A percentile compares a stretch with the other conserved stretches of the same genome.
Evolutionary conservation across 2,888 invertebrate genomes (phyloP).

Genomic region (Spilarctia lutea): DNA sequence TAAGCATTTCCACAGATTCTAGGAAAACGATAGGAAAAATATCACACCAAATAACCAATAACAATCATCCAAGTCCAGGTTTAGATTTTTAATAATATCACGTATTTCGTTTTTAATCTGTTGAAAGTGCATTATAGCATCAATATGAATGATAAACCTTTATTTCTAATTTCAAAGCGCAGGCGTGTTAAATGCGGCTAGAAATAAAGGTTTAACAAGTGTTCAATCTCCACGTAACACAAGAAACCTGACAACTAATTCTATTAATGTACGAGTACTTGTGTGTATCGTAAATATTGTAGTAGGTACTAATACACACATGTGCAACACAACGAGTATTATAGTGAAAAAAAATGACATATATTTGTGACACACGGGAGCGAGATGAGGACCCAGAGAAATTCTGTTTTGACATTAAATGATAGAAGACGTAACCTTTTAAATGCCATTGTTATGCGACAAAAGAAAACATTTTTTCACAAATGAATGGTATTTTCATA

Average conservation of each 20-base stretch:
- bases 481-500: not conserved
- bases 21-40: not conserved
- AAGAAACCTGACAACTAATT: conserved; percentile 49
- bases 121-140: not conserved
- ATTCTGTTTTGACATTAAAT: not conserved
- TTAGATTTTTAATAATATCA: not conserved
- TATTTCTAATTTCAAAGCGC: conserved; percentile 1
- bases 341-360: not conserved
- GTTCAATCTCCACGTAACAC: conserved; percentile 30
- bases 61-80: too few species aligned
- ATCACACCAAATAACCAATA: not conserved
- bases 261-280: conserved; percentile 42
- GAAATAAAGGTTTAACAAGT: too few species aligned
- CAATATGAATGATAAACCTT: not conserved
- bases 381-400: not conserved
- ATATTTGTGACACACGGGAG: conserved; percentile 5
- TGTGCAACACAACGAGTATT: not conserved
- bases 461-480: not conserved
- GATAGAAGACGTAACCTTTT: not conserved
- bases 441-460: not conserved
- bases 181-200: too few species aligned
- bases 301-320: not conserved
- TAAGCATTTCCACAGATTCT: too few species aligned
- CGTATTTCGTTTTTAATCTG: not conserved
- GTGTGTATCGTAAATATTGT: conserved; percentile 11